phyloP scores from a whole-genome alignment of 2,888 invertebrate genomes.

The Conomelus anceps region DNA sequence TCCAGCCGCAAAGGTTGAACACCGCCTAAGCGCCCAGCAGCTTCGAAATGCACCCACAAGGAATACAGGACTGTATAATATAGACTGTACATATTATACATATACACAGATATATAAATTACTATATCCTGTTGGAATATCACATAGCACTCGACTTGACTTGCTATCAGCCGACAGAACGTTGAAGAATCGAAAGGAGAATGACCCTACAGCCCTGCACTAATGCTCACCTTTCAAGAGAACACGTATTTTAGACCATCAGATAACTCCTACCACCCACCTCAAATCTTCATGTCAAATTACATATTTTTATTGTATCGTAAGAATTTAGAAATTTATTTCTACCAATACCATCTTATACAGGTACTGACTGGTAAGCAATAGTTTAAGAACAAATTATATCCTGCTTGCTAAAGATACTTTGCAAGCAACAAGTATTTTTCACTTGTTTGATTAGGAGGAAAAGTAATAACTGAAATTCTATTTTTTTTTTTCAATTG shows the following conservation, averaged over 20 bases:
- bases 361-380: too few species aligned
- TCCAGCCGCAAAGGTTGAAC: background rate
- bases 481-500: too few species aligned
- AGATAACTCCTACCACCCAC: background rate
- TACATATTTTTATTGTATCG: too few species aligned
- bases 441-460: too few species aligned
- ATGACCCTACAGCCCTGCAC: background rate
- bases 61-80: background rate
- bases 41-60: background rate
- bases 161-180: background rate
- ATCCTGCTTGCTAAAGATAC: too few species aligned
- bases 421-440: too few species aligned
- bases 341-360: background rate
- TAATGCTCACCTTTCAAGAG: background rate
- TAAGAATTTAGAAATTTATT: too few species aligned
- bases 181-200: too few species aligned
- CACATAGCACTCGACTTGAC: background rate
- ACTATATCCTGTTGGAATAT: background rate
- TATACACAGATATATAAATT: background rate
- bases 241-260: background rate
- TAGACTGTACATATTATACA: background rate
- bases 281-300: too few species aligned
- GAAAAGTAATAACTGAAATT: too few species aligned
- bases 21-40: background rate
- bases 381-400: too few species aligned